These are phyloP conservation scores for Morpho deidamia DNA, from an alignment of 2,888 invertebrate species.

Conservation along the genomic window DNA sequence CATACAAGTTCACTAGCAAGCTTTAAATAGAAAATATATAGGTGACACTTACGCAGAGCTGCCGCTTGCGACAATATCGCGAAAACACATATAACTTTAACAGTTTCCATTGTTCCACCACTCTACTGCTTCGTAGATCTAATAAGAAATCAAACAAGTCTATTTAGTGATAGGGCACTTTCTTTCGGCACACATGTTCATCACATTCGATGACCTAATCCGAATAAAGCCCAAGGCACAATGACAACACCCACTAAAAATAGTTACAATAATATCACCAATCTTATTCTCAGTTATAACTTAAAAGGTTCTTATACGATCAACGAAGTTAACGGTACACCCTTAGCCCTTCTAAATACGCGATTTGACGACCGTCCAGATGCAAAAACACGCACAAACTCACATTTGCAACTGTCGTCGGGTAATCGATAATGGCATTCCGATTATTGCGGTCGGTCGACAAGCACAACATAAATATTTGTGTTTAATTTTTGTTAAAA, in stretches of 20 bases:
- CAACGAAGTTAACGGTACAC: slow-evolving; percentile 30
- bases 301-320: slow-evolving; percentile 39
- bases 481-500: slow-evolving; percentile 16
- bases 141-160: slow-evolving; percentile 63
- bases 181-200: slow-evolving; percentile 71
- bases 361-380: slow-evolving; percentile 38
- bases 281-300: slow-evolving; percentile 44
- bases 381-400: slow-evolving; percentile 50
- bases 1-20: slow-evolving; percentile 11
- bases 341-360: slow-evolving; percentile 34
- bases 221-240: slow-evolving; percentile 56
- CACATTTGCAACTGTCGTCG: slow-evolving; percentile 50
- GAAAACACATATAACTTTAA: slow-evolving; percentile 56
- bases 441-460: slow-evolving; percentile 7
- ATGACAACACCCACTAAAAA: slow-evolving; percentile 81
- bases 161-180: slow-evolving; percentile 58
- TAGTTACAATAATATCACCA: slow-evolving; percentile 70
- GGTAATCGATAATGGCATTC: slow-evolving; percentile 58
- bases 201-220: slow-evolving; percentile 74
- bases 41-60: slow-evolving; percentile 60
- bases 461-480: slow-evolving; percentile 13
- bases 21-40: slow-evolving; percentile 13
- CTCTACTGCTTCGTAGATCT: slow-evolving; percentile 56
- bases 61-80: slow-evolving; percentile 56
- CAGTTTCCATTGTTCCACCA: slow-evolving; percentile 59